Base-by-base conservation (phyloP, 2,113 vertebrate species). In the Euleptes europaea region DNA sequence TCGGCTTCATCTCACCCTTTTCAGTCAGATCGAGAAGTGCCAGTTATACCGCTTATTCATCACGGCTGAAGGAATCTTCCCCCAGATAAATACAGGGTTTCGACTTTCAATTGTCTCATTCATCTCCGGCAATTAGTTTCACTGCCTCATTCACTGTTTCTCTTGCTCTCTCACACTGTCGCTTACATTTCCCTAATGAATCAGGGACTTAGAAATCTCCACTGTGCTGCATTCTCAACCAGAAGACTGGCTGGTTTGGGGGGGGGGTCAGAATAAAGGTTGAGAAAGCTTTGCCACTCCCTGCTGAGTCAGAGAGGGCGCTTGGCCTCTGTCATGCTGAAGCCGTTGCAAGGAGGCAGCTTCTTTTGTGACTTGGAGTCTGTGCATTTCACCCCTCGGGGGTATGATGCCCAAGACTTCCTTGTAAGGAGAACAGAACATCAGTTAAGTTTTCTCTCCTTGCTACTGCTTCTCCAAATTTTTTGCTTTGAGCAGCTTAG, bases 21-120 rank as follows among this genome's bases (percentile, higher is more conserved):
- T 84, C 80, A 86, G 90, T 75, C 49, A 84, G 69, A 83, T 77
- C 74, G 73, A 86, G 69, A 90, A 51, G 76, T 90, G 76, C 84
- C 35, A 78, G 86, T 91, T 90, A 65, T 75, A 81, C 86, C 38
- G 1, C 35, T 90, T 78, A 87, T 92, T 90, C 83, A 40, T 80
- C 80, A 74, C 73, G 78, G 85, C 84, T 81, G 57, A 51, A 92
- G 67, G 76, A 94, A 88, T 91, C 83, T 86, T 90, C 83, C 88
- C n/a, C 63, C 57, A 79, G 83, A 83, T 88, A 92, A 93, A 91
- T 88, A 88, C 86, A 89, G 66, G 83, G 88, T 90, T 94, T 94
- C 90, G 86, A 86, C 86, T 94, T 94, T 93, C 91, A 90, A 19
- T 78, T 90, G 69, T 88, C 88, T 69, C 82, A 93, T 57, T 44